A percentile compares a stretch with the other conserved stretches of the same genome.
Conservation (phyloP, 2,888 invertebrate genomes). For the Asteroscopus sphinx region DNA sequence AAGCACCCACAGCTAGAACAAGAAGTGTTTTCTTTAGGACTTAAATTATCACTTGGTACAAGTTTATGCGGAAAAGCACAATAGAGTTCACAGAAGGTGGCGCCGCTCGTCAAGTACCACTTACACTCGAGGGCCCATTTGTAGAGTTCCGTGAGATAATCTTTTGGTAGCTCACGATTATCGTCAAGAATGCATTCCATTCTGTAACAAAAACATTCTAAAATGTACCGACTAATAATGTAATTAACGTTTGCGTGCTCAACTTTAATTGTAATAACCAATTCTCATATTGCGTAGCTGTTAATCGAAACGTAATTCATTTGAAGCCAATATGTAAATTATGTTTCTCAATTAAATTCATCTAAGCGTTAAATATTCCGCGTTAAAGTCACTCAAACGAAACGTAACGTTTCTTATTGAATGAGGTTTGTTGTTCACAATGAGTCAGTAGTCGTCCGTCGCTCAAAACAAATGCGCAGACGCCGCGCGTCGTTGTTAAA, state of each 20-base stretch:
- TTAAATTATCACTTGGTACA: conserved; percentile 52
- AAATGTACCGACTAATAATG: conserved; percentile 23
- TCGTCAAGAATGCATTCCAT: conserved; percentile 90
- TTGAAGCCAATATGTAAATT: conserved; percentile 49
- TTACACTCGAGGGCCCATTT: conserved; percentile 96
- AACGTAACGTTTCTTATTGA: conserved; percentile 75
- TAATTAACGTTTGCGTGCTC: conserved; percentile 26
- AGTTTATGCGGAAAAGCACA: conserved; percentile 59
- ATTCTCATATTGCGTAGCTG: conserved; percentile 22
- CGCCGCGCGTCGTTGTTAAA: conserved; percentile 71
- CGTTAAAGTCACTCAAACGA: conserved; percentile 71
- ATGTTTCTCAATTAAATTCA: conserved; percentile 57
- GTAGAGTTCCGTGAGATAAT: conserved; percentile 93
- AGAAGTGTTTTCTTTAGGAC: conserved; percentile 47
- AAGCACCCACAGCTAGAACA: conserved; percentile 93
- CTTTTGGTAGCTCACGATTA: conserved; percentile 91
- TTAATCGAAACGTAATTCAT: conserved; percentile 38
- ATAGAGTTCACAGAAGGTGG: conserved; percentile 55
- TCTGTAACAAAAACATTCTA: conserved; percentile 84
- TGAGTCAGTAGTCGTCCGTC: conserved; percentile 78
- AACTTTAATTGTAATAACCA: conserved; percentile 13
- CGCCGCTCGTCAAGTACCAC: conserved; percentile 71
- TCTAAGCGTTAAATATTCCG: conserved; percentile 62
- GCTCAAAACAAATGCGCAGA: conserved; percentile 84
- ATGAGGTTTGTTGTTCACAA: conserved; percentile 80